Conservation (phyloP, 2,797 vertebrate species). For the Oophaga sylvatica region DNA sequence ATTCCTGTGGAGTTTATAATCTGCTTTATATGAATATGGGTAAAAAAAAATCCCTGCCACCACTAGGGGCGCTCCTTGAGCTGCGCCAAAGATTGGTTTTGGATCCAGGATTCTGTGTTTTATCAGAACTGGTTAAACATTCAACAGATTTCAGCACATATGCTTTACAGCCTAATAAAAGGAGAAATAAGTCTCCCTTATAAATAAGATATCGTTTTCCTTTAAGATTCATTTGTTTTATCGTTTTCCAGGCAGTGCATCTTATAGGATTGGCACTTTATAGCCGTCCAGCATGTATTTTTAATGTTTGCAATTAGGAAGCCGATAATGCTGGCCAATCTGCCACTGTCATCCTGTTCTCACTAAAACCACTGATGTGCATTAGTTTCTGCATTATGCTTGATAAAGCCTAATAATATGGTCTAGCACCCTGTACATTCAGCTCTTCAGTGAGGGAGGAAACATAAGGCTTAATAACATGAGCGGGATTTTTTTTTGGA, state of each 20-base stretch:
- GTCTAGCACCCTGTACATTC: constrained; percentile 9
- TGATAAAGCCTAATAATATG: constrained; percentile 38
- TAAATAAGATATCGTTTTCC: constrained; percentile 41
- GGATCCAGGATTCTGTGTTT: not conserved
- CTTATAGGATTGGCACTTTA: constrained; percentile 32
- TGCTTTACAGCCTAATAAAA: constrained; percentile 45
- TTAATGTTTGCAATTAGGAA: constrained; percentile 53
- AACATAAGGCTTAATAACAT: constrained; percentile 12
- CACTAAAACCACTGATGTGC: constrained; percentile 35
- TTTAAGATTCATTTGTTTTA: constrained; percentile 50
- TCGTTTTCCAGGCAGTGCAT: constrained; percentile 28
- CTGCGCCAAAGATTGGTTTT: not conserved
- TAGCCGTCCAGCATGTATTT: constrained; percentile 42
- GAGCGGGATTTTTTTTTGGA: not conserved
- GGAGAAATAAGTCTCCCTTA: constrained; percentile 27
- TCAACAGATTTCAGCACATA: constrained; percentile 20
- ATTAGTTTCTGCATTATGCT: constrained; percentile 22
- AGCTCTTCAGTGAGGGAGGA: not conserved
- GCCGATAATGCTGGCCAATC: constrained; percentile 29
- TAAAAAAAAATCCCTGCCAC: not conserved
- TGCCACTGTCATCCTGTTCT: constrained; percentile 31
- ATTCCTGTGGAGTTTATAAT: not conserved
- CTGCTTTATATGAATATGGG: not conserved
- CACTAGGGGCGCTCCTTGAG: not conserved
- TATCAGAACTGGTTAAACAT: constrained; percentile 2